Conservation (phyloP, 1,140 invertebrate species). For the Anastatus disparis region DNA sequence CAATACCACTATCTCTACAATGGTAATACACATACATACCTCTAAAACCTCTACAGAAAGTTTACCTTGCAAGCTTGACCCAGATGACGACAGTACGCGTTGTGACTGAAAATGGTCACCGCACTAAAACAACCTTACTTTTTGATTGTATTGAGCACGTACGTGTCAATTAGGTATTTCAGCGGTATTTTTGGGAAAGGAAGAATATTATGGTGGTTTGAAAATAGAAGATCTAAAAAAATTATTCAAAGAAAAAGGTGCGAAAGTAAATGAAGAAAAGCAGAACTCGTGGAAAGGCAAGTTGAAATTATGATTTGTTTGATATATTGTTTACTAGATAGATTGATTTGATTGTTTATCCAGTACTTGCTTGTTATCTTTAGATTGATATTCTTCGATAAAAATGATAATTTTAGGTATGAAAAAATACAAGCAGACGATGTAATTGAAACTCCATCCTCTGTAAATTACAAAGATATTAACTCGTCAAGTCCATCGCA, state of each 20-base stretch:
- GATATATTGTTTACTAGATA: background rate
- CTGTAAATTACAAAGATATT: slow-evolving; percentile 1
- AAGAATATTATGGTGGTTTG: background rate
- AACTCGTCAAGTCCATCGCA: background rate
- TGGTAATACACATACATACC: too few relatives aligned
- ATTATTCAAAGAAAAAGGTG: background rate
- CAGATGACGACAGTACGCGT: too few relatives aligned
- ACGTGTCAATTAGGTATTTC: background rate
- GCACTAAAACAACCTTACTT: too few relatives aligned
- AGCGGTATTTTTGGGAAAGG: background rate
- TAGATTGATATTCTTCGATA: too few relatives aligned
- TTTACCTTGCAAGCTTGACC: too few relatives aligned
- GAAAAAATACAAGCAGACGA: too few relatives aligned
- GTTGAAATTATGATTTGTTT: background rate
- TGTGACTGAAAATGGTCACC: too few relatives aligned
- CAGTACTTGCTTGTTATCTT: too few relatives aligned
- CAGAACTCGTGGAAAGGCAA: background rate
- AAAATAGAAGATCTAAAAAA: background rate
- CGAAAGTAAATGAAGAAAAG: background rate
- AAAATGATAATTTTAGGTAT: too few relatives aligned
- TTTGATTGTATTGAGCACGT: background rate
- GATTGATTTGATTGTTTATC: too few relatives aligned
- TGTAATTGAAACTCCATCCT: background rate
- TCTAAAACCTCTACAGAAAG: too few relatives aligned
- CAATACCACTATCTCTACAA: too few relatives aligned